Conservation (phyloP, 2,888 invertebrate species). For the Scotopteryx bipunctaria region DNA sequence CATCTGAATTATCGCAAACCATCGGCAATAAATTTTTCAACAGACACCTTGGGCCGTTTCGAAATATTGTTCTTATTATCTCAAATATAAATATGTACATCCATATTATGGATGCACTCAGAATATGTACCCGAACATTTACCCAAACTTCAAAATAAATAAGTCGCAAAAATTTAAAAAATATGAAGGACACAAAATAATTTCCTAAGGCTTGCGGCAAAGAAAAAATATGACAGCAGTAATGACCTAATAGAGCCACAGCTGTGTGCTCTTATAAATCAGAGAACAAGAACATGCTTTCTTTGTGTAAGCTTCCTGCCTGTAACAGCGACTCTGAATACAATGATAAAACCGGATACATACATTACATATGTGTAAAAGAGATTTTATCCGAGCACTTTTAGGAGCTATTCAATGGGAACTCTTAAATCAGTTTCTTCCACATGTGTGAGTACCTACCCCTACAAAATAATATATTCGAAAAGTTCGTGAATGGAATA, state of each 20-base stretch:
- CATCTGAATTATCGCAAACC: conserved; percentile 27
- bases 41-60: conserved; percentile 3
- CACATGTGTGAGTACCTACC: conserved; percentile 60
- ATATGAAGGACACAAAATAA: conserved; percentile 9
- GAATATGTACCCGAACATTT: too few species aligned
- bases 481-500: conserved; percentile 78
- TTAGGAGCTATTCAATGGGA: conserved; percentile 63
- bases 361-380: conserved; percentile 43
- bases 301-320: conserved; percentile 2
- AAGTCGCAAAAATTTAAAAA: neutral
- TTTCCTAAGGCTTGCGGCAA: conserved; percentile 1
- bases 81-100: neutral
- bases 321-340: conserved; percentile 11
- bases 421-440: conserved; percentile 74
- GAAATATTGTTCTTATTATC: conserved; percentile 20
- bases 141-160: neutral
- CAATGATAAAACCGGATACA: conserved; percentile 32
- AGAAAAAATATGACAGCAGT: conserved; percentile 20
- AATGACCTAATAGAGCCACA: conserved; percentile 39
- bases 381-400: conserved; percentile 58
- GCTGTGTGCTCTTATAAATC: conserved; percentile 28
- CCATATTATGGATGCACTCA: too few species aligned
- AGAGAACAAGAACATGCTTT: conserved; percentile 8
- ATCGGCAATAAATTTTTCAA: conserved; percentile 24
- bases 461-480: conserved; percentile 76